These are phyloP conservation scores for Pristionchus mayeri DNA, from an alignment of 2,888 invertebrate species.

Conservation along the genomic window DNA sequence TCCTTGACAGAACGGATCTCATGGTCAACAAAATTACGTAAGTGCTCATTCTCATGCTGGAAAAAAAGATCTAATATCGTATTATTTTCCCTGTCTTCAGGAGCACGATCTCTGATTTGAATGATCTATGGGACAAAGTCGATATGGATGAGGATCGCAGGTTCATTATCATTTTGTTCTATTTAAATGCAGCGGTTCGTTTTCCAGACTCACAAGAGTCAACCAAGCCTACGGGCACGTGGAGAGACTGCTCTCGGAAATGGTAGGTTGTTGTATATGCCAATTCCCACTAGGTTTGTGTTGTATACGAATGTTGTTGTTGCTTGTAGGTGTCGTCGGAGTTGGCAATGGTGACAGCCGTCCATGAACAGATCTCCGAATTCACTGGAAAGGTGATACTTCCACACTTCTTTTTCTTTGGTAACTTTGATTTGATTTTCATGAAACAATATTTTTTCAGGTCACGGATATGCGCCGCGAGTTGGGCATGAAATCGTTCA, in stretches of 20 bases:
- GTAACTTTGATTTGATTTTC: no score
- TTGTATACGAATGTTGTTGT: neutral
- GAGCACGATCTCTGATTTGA: neutral
- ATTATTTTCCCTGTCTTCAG: neutral
- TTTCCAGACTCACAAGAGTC: neutral
- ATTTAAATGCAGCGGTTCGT: no score
- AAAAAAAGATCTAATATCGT: neutral
- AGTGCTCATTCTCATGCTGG: no score
- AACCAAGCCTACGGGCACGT: neutral
- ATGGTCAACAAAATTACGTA: neutral
- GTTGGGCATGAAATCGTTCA: slow-evolving; percentile 5
- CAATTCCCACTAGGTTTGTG: no score
- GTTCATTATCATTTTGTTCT: neutral
- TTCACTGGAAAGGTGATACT: slow-evolving; percentile 20
- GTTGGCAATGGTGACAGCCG: slow-evolving; percentile 6
- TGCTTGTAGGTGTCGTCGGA: neutral
- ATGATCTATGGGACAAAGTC: neutral
- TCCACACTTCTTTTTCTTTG: no score
- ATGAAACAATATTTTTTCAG: neutral
- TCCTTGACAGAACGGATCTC: neutral
- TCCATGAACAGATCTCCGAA: neutral
- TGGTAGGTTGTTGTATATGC: neutral
- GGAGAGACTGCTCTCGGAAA: slow-evolving; percentile 14
- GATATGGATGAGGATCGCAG: neutral
- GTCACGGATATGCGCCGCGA: slow-evolving; percentile 22